Conservation (phyloP, 2,888 invertebrate species). For the Cheilosia pagana region DNA sequence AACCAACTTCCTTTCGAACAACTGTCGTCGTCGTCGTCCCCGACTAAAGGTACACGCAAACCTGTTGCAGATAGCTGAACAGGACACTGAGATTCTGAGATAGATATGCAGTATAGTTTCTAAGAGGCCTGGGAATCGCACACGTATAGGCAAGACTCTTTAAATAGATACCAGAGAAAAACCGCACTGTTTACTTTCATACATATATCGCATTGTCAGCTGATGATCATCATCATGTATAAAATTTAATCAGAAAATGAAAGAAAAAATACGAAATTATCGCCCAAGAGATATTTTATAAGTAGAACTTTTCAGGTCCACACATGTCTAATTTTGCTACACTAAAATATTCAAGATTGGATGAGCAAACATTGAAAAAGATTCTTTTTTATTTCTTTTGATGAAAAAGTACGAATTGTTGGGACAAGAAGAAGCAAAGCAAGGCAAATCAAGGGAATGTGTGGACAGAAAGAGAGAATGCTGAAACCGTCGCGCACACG, state of each 20-base stretch:
- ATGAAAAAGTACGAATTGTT: conserved; percentile 12
- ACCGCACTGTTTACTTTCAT: conserved; percentile 72
- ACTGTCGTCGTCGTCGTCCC: background rate
- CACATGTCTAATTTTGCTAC: conserved; percentile 72
- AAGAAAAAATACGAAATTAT: conserved; percentile 7
- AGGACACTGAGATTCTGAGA: conserved; percentile 43
- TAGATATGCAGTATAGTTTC: conserved; percentile 15
- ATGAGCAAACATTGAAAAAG: conserved; percentile 63
- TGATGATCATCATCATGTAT: conserved; percentile 61
- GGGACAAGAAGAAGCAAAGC: conserved; percentile 28
- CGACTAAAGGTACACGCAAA: conserved; percentile 31
- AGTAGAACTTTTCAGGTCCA: conserved; percentile 72
- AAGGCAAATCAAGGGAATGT: conserved; percentile 11
- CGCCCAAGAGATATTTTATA: conserved; percentile 45
- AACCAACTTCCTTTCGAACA: conserved; percentile 26
- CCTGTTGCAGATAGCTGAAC: conserved; percentile 65
- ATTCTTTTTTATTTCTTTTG: conserved; percentile 34
- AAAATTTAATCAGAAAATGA: conserved; percentile 14
- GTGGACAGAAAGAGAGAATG: conserved; percentile 52
- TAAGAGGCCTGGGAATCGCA: conserved; percentile 67
- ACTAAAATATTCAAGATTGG: conserved; percentile 57
- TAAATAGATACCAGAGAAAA: conserved; percentile 62
- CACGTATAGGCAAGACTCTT: conserved; percentile 46
- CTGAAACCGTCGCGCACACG: conserved; percentile 61
- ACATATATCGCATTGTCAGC: conserved; percentile 55